These are phyloP conservation scores for Diplazon laetatorius DNA, from an alignment of 2,888 invertebrate genomes.

Conservation along the genomic window DNA sequence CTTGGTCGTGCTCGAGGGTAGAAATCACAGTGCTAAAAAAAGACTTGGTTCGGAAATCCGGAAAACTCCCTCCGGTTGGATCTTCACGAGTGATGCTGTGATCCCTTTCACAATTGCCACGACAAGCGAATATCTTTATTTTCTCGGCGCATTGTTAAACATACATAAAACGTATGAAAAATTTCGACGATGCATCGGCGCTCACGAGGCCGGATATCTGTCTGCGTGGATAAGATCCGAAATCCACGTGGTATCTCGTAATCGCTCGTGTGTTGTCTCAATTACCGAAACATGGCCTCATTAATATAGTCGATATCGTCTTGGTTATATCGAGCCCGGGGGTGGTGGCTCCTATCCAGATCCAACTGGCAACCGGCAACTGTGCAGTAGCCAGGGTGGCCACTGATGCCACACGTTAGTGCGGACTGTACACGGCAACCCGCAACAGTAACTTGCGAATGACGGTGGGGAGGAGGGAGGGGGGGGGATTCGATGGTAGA, in stretches of 20 bases:
- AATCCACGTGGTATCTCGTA: slow-evolving; percentile 27
- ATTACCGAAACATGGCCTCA: slow-evolving; percentile 59
- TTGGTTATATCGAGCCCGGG: slow-evolving; percentile 53
- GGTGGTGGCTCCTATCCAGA: slow-evolving; percentile 13
- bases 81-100: slow-evolving; percentile 50
- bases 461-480: not conserved
- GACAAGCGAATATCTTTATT: not conserved
- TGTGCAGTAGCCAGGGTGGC: not conserved
- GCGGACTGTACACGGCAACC: slow-evolving; percentile 2
- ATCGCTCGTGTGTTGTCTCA: slow-evolving; percentile 58
- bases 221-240: not conserved
- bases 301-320: slow-evolving; percentile 59
- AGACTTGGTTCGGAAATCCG: not conserved
- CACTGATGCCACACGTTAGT: not conserved
- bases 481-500: slow-evolving; percentile 19
- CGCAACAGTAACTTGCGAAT: not conserved
- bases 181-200: too few relatives aligned
- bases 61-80: slow-evolving; percentile 18
- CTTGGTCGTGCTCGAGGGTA: slow-evolving; percentile 23
- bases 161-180: too few relatives aligned
- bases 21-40: slow-evolving; percentile 18
- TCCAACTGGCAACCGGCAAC: slow-evolving; percentile 15
- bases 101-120: too few relatives aligned
- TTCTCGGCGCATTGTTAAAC: too few relatives aligned
- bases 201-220: too few relatives aligned